phyloP scores from a whole-genome alignment of 2,113 vertebrate genomes.

The Amazona vittata region DNA sequence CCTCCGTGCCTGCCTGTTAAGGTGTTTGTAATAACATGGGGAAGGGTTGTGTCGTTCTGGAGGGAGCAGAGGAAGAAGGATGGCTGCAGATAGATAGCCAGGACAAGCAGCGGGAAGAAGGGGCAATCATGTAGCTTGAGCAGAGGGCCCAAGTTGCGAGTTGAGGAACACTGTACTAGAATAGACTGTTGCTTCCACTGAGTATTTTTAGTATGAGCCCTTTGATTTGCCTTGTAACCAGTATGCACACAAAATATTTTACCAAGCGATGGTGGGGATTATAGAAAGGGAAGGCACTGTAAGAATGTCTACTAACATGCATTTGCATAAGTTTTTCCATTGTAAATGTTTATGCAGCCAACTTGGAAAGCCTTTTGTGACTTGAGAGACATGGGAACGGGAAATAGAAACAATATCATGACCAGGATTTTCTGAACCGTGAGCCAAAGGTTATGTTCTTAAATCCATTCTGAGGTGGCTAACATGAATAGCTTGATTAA shows the following conservation, averaged over 20 bases:
- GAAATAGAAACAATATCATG: slow-evolving; percentile 54
- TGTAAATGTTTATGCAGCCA: slow-evolving; percentile 19
- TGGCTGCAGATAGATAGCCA: neutral
- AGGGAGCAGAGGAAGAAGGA: neutral
- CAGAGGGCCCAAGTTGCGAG: neutral
- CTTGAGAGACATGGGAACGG: slow-evolving; percentile 42
- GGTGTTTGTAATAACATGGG: neutral
- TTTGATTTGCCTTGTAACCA: neutral
- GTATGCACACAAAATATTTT: neutral
- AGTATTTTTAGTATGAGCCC: neutral
- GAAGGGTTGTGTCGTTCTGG: neutral
- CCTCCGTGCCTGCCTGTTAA: neutral
- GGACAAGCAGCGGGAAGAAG: neutral
- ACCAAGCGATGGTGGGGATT: accelerated
- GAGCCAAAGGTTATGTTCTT: slow-evolving; percentile 37
- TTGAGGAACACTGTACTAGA: neutral
- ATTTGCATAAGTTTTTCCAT: slow-evolving; percentile 58
- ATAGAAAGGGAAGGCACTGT: neutral
- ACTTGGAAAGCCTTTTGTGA: slow-evolving; percentile 58
- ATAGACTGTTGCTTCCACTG: neutral
- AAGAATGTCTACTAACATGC: neutral
- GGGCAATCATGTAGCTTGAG: accelerated
- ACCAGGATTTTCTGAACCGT: slow-evolving; percentile 24
- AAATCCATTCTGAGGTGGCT: neutral
- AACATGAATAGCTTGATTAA: neutral